Evolutionary conservation across 2,888 invertebrate species (phyloP), one percentile per base, ranked within the genome.

Genomic region (Chloroclysta siterata): DNA sequence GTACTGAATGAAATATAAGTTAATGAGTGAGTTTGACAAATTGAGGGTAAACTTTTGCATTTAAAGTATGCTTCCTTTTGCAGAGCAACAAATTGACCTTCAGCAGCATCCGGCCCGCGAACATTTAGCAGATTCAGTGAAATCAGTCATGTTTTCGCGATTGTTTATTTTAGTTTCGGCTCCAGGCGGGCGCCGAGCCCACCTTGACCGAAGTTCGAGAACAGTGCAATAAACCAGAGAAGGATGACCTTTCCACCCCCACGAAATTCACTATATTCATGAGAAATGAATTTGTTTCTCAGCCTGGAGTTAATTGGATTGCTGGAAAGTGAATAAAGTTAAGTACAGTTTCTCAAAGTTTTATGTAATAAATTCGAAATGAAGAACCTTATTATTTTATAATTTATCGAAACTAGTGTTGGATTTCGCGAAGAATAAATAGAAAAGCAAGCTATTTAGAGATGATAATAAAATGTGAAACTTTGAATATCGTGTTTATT

Each of bases 191-290:
- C 87, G 87, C 83, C 82, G 70, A 56, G 69, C 67, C 87, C 79
- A 88, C 91, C 89, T 92, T 92, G 89, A 88, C 87, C 86, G 84
- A 68, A 76, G 83, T 75, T 77, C 72, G 76, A 71, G 72, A 72
- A 71, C 76, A 71, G 78, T 79, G 82, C 79, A 82, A 80, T 72
- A 79, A 80, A 87, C 86, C 79, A 81, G 73, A 70, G 70, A 84
- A 83, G 70, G 73, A 65, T 81, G 83, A 82, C 82, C 85, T 86
- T 75, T 75, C 78, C 68, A 76, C 74, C 77, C 73, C 72, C 74
- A 72, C 66, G 33, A 56, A 48, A 47, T 17, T 36, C 33, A 55
- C 48, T 44, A 60, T 17, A 60, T 65, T 60, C 51, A 64, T 51
- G 55, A 62, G 53, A 57, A 63, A 66, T 68, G 52, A 63, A 48